phyloP scores from a whole-genome alignment of 2,888 invertebrate genomes.

The Notodonta ziczac region DNA sequence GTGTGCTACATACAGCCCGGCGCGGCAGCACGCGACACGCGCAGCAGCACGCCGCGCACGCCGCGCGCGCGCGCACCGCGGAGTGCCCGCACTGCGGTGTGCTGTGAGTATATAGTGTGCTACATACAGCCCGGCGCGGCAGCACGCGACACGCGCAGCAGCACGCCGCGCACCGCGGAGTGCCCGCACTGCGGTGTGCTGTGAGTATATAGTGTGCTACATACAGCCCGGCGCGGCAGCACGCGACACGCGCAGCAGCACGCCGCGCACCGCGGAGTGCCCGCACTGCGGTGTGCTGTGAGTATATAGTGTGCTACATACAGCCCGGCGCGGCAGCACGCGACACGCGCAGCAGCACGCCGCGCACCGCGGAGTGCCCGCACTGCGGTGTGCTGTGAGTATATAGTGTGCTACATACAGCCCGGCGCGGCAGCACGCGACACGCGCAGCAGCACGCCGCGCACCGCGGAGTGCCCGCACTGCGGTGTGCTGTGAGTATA shows the following conservation, averaged over 20 bases:
- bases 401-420: too few species aligned
- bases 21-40: conserved; percentile 42
- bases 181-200: conserved; percentile 57
- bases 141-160: conserved; percentile 37
- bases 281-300: conserved; percentile 55
- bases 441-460: conserved; percentile 35
- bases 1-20: neutral
- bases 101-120: conserved; percentile 29
- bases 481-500: conserved; percentile 60
- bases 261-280: conserved; percentile 43
- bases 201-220: conserved; percentile 29
- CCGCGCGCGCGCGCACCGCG: conserved; percentile 23
- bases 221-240: too few species aligned
- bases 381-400: conserved; percentile 53
- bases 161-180: conserved; percentile 20
- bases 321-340: conserved; percentile 25
- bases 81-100: conserved; percentile 57
- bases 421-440: too few species aligned
- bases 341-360: conserved; percentile 33
- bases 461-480: conserved; percentile 47
- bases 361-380: conserved; percentile 45
- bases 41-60: conserved; percentile 28
- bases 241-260: conserved; percentile 47
- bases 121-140: conserved; percentile 22
- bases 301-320: too few species aligned